Base-by-base conservation (phyloP, 2,113 vertebrate genomes). In the Columbina picui region DNA sequence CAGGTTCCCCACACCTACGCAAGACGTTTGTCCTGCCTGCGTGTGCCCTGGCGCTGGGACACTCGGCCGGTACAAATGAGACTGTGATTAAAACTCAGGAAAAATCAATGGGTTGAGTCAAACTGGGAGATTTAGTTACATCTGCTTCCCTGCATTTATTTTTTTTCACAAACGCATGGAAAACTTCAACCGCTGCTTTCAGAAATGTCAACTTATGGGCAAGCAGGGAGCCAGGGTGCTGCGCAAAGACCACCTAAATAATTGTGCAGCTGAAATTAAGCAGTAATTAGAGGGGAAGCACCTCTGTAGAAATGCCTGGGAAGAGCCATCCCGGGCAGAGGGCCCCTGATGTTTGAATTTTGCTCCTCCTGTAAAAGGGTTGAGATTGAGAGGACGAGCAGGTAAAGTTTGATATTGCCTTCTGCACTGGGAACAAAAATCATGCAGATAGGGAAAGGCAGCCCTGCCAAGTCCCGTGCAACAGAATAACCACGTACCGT, bases 401-500 rank as follows among this genome's bases (percentile, higher is more conserved):
- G 52, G 17, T 53, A 41, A 65, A 73, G 47, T 5, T 65, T 32
- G n/a, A 45, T 67, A 2, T 64, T 36, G n/a, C 34, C 18, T 36
- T 45, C 45, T 30, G 63, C 36, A 7, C 21, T 25, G 34, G 38
- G 38, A 64, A 26, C 67, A 76, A 34, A 85, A 70, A 10, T 45
- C 39, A 32, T 3, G 12, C 21, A 36, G 74, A 2, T 0, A 12
- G 45, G 36, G 36, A 61, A 47, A 79, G 27, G 84, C 69, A 82
- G 65, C 49, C 47, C 83, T 49, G 57, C 17, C 26, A 8, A n/a
- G n/a, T 7, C 5, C 27, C 1, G 0, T 5, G 8, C 23, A 16
- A n/a, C 26, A 53, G 30, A 53, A 14, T 10, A 22, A 59, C 9
- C 32, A 74, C 97, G 0, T 97, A 99, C 99, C 98, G 0, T 98